Percentiles rank a stretch among this genome's conserved stretches.
These are phyloP conservation scores for Drosophila sechellia DNA, from an alignment of 1,140 invertebrate genomes.

Conservation along the genomic window DNA sequence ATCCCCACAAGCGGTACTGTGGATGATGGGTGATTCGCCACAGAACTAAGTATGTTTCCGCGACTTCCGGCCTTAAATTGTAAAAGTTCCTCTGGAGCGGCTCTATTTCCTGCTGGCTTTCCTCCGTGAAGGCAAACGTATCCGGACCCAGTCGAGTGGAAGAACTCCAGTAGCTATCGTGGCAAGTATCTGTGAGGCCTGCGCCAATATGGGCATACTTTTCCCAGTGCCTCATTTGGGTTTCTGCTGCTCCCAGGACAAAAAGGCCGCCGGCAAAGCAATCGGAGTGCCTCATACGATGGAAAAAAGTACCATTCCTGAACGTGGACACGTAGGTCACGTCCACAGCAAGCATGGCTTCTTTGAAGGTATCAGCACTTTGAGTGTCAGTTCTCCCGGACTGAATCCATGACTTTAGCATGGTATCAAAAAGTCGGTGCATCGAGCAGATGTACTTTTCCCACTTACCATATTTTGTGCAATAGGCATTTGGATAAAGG, in stretches of 20 bases:
- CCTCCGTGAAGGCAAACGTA: conserved; percentile 87
- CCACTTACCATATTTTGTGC: conserved; percentile 90
- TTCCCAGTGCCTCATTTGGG: conserved; percentile 86
- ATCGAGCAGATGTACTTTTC: conserved; percentile 89
- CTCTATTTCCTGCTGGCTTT: conserved; percentile 91
- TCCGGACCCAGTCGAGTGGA: conserved; percentile 95
- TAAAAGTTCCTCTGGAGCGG: conserved; percentile 94
- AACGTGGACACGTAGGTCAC: conserved; percentile 96
- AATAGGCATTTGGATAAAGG: conserved; percentile 98
- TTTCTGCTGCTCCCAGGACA: conserved; percentile 92
- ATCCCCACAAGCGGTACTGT: conserved; percentile 98
- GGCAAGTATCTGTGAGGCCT: conserved; percentile 96
- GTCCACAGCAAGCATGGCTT: conserved; percentile 93
- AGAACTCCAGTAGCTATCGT: conserved; percentile 96
- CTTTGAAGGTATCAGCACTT: conserved; percentile 95
- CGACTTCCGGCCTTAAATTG: conserved; percentile 96
- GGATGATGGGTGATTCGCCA: conserved; percentile 97
- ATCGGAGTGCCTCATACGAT: conserved; percentile 99
- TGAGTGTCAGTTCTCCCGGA: conserved; percentile 91
- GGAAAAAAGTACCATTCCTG: conserved; percentile 94
- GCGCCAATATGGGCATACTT: conserved; percentile 94
- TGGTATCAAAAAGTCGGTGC: conserved; percentile 99
- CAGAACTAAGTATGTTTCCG: conserved; percentile 98
- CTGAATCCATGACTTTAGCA: conserved; percentile 97
- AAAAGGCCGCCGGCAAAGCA: conserved; percentile 98